Evolutionary conservation across 2,113 vertebrate genomes (phyloP), one percentile per base, ranked within the genome.

Genomic region (Caretta caretta): DNA sequence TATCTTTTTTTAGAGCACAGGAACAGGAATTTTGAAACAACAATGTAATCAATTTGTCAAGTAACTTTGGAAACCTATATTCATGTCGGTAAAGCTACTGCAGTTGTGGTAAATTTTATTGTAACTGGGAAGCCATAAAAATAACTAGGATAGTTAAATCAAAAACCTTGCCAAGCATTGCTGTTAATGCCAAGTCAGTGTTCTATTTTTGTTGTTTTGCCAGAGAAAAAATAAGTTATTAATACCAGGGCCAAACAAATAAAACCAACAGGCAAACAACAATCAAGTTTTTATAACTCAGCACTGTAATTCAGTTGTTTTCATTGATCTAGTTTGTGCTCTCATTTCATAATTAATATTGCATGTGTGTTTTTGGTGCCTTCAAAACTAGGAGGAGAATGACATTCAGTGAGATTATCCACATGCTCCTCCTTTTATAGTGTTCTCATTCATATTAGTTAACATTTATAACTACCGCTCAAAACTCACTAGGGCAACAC

Each of bases 1-100:
- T 5, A 54, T 3, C 5, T 90, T 96, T 96, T 85, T 91, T 95
- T 20, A 90, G 86, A 78, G 51, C 51, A 90, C 29, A 93, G 88
- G 81, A 0, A 0, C 7, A 29, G 1, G 0, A 76, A 76, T 86
- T 92, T 42, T 29, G 48, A 95, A 59, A 17, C 53, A 54, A 8
- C 20, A 8, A 35, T 54, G 53, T 54, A 62, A 62, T 82, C 1
- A 59, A 8, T 51, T 87, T 48, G 0, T 87, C 42, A 84, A 5
- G 1, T 78, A 1, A 8, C 69, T 95, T 90, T 51, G 13, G 48
- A 56, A 86, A 95, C 51, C 54, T 90, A 0, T 80, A 10, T 84
- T 50, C 14, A 10, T 51, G 3, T 17, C 72, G 79, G 20, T 82
- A 75, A 86, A 91, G 24, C 90, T 80, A 62, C 31, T 31, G 46